Evolutionary conservation across 2,797 vertebrate genomes (phyloP).

Genomic region (Mastacembelus armatus): DNA sequence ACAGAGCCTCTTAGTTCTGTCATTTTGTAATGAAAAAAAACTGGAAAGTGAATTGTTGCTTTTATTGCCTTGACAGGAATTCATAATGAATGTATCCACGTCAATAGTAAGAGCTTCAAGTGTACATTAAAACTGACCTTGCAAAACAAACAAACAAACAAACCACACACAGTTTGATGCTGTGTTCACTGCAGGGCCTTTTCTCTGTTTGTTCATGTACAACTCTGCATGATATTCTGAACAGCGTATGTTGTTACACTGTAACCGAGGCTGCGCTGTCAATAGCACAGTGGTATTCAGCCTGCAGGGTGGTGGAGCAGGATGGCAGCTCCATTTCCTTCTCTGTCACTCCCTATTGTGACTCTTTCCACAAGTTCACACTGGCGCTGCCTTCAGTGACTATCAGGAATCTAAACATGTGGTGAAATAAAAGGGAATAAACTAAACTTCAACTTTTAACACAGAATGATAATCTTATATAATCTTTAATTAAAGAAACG

Average conservation of each 20-base stretch:
- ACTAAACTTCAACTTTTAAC: too few species aligned
- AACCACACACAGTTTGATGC: not conserved
- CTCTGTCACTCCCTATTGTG: conserved; percentile 30
- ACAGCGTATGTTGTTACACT: conserved; percentile 46
- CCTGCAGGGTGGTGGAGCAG: conserved; percentile 13
- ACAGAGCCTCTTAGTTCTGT: conserved; percentile 20
- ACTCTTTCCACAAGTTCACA: conserved; percentile 47
- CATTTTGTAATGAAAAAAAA: conserved; percentile 39
- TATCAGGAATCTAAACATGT: not conserved
- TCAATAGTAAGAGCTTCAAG: not conserved
- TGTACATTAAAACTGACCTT: not conserved
- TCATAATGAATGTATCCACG: conserved; percentile 13
- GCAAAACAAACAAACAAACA: not conserved
- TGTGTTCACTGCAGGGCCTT: not conserved
- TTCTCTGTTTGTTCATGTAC: conserved; percentile 34
- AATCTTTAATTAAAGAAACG: too few species aligned
- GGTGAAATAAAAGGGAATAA: not conserved
- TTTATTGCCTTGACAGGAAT: conserved; percentile 16
- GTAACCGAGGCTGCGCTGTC: conserved; percentile 57
- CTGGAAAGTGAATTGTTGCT: conserved; percentile 23
- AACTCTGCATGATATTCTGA: conserved; percentile 36
- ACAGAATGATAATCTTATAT: too few species aligned
- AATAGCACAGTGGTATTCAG: conserved; percentile 43
- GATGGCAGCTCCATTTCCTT: conserved; percentile 37
- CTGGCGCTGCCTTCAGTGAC: conserved; percentile 32